Percentiles rank a stretch among this genome's conserved stretches.
phyloP scores from a whole-genome alignment of 2,888 invertebrate species.

The Oligia fasciuncula region DNA sequence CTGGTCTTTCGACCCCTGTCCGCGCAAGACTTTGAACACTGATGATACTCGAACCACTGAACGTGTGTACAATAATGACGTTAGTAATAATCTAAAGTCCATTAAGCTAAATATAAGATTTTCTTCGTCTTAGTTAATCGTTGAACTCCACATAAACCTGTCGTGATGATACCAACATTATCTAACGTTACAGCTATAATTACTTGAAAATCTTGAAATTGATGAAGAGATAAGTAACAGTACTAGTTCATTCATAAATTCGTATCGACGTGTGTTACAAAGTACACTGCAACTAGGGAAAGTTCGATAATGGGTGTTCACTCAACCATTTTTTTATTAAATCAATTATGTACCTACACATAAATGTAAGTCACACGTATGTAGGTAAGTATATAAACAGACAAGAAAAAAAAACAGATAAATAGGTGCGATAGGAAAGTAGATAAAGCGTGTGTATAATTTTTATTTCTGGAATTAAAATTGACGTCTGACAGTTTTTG shows the following conservation, averaged over 20 bases:
- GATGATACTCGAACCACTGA: not conserved
- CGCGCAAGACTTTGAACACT: not conserved
- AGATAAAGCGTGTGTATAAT: too few relatives aligned
- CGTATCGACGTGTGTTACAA: not conserved
- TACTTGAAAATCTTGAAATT: slow-evolving; percentile 3
- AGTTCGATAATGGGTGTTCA: not conserved
- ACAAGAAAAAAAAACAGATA: too few relatives aligned
- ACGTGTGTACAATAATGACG: not conserved
- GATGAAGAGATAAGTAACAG: not conserved
- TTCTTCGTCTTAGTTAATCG: not conserved
- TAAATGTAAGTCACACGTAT: too few relatives aligned
- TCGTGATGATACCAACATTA: slow-evolving; percentile 13
- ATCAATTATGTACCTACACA: too few relatives aligned
- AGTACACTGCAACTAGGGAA: slow-evolving; percentile 1
- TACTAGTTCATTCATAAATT: slow-evolving; percentile 28
- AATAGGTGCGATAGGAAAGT: too few relatives aligned
- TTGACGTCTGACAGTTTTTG: too few relatives aligned
- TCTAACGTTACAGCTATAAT: not conserved
- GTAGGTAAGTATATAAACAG: too few relatives aligned
- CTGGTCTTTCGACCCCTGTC: not conserved
- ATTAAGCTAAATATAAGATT: not conserved
- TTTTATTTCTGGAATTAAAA: too few relatives aligned
- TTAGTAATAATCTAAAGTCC: not conserved
- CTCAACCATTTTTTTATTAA: too few relatives aligned
- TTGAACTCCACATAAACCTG: slow-evolving; percentile 1